A percentile compares a stretch with the other conserved stretches of the same genome.
phyloP scores from a whole-genome alignment of 1,140 invertebrate species.

The Lysiphlebus fabarum region DNA sequence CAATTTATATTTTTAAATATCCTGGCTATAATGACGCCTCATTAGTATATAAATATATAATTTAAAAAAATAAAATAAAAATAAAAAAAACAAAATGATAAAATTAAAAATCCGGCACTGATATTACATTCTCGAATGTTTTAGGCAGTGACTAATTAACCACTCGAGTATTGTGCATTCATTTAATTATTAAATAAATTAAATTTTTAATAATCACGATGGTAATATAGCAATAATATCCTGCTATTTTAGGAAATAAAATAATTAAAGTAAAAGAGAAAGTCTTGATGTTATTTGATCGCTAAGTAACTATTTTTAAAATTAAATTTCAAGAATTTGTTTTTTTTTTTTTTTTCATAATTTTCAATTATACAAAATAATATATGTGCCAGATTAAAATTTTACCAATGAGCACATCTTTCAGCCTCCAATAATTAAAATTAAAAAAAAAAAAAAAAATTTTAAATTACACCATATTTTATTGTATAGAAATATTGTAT shows the following conservation, averaged over 20 bases:
- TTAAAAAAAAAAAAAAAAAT: no score
- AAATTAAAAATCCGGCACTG: conserved; percentile 12
- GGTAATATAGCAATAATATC: no score
- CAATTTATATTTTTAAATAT: neutral
- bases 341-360: no score
- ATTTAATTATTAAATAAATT: no score
- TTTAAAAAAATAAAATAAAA: no score
- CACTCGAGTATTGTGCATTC: neutral
- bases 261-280: no score
- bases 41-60: conserved; percentile 2
- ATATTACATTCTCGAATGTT: conserved; percentile 12
- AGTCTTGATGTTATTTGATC: no score
- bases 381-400: conserved; percentile 26
- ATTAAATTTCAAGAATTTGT: no score
- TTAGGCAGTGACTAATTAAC: conserved; percentile 26
- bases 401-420: conserved; percentile 18
- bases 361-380: neutral
- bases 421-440: neutral
- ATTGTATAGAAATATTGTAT: neutral
- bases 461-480: no score
- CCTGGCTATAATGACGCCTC: conserved; percentile 13
- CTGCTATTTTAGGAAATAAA: neutral
- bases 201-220: no score
- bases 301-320: no score
- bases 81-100: no score